These are phyloP conservation scores for Ibycter americanus DNA, from an alignment of 2,797 vertebrate species.

Conservation along the genomic window DNA sequence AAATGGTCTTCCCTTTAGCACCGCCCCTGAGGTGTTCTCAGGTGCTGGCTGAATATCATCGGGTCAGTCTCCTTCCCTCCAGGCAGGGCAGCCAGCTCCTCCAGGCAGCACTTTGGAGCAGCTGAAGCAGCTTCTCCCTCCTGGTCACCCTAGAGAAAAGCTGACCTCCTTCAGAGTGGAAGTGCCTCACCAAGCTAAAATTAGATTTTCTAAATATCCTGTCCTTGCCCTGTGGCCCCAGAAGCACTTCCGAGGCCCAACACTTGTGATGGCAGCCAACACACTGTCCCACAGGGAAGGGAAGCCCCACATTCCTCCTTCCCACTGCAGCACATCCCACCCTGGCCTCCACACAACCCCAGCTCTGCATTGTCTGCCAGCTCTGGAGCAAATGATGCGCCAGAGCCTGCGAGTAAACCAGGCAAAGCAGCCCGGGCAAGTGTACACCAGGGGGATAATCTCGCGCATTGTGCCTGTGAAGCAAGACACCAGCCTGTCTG, in stretches of 20 bases:
- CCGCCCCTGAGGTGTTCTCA: not conserved
- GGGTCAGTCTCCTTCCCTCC: accelerated
- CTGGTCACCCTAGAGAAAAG: not conserved
- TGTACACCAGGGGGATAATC: not conserved
- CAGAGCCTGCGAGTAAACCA: not conserved
- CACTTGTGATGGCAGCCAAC: not conserved
- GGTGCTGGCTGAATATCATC: not conserved
- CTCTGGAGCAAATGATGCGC: not conserved
- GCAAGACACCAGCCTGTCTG: not conserved
- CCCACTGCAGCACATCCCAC: accelerated
- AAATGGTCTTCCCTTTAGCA: not conserved
- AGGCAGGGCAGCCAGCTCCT: not conserved
- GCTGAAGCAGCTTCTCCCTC: not conserved
- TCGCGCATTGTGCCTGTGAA: not conserved
- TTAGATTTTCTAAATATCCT: not conserved
- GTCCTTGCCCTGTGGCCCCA: not conserved
- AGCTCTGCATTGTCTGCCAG: not conserved
- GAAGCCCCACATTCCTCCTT: not conserved
- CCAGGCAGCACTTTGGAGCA: accelerated
- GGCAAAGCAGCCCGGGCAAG: not conserved
- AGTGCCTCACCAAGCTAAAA: not conserved
- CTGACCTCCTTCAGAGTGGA: not conserved
- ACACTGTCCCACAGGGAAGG: not conserved
- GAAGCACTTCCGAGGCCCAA: not conserved
- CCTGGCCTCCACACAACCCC: not conserved